Evolutionary conservation across 2,797 vertebrate species (phyloP).

Genomic region (Crax fasciolata): DNA sequence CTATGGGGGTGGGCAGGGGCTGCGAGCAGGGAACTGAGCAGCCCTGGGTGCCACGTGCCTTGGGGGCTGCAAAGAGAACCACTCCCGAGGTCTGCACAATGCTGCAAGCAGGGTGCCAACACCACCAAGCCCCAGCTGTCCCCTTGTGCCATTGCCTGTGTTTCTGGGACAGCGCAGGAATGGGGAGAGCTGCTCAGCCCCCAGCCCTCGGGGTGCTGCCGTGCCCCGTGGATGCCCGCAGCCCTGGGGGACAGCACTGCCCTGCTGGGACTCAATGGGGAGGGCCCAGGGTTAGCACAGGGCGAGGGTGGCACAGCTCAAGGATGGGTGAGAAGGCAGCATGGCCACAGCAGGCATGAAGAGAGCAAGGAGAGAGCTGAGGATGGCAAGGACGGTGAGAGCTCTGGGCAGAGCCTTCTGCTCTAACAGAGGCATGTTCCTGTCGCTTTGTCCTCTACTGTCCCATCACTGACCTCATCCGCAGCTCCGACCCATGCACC

Average conservation of each 20-base stretch:
- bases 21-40: not conserved
- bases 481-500: not conserved
- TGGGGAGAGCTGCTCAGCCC: not conserved
- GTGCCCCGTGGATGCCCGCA: not conserved
- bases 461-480: not conserved
- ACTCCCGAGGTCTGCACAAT: not conserved
- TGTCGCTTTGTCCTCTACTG: not conserved
- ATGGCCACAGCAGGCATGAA: not conserved
- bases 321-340: not conserved
- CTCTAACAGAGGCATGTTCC: not conserved
- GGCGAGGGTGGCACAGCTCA: not conserved
- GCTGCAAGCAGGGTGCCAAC: not conserved
- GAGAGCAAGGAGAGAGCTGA: not conserved
- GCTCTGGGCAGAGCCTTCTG: not conserved
- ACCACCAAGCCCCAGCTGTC: not conserved
- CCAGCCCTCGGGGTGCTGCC: rapidly evolving
- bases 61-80: rapidly evolving
- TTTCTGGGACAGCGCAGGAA: not conserved
- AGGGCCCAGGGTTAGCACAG: not conserved
- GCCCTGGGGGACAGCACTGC: rapidly evolving
- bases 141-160: not conserved
- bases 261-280: rapidly evolving
- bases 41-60: rapidly evolving
- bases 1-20: not conserved
- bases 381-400: not conserved